Conservation (phyloP, 2,113 vertebrate species). For the Ornithorhynchus anatinus region DNA sequence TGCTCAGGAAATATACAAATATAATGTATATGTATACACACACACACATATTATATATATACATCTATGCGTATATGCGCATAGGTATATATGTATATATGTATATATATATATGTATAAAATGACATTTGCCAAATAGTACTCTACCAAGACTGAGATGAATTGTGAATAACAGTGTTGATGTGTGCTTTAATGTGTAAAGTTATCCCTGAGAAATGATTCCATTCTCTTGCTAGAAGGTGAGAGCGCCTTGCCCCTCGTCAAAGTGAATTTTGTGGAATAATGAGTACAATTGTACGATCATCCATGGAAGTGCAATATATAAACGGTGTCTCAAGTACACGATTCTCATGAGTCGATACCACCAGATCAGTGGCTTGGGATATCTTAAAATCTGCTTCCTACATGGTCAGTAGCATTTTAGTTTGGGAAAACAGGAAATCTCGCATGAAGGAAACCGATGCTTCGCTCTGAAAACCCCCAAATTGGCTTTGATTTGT, state of each 20-base stretch:
- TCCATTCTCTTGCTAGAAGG: conserved; percentile 50
- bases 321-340: conserved; percentile 62
- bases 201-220: conserved; percentile 54
- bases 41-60: no score
- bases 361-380: conserved; percentile 47
- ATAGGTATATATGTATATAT: no score
- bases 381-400: conserved; percentile 52
- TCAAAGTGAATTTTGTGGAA: conserved; percentile 62
- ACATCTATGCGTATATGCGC: no score
- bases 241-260: conserved; percentile 55
- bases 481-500: background rate
- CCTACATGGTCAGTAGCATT: conserved; percentile 51
- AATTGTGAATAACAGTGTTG: conserved; percentile 61
- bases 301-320: conserved; percentile 72
- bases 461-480: conserved; percentile 29
- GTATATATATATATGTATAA: no score
- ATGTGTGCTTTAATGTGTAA: conserved; percentile 67
- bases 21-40: no score
- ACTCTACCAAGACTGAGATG: conserved; percentile 60
- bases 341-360: conserved; percentile 49
- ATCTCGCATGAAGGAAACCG: conserved; percentile 22
- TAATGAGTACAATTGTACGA: conserved; percentile 60
- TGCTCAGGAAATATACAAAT: conserved; percentile 74
- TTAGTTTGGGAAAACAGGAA: conserved; percentile 53
- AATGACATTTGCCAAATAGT: conserved; percentile 77